phyloP scores from a whole-genome alignment of 2,113 vertebrate species.

The Macquaria ambigua region DNA sequence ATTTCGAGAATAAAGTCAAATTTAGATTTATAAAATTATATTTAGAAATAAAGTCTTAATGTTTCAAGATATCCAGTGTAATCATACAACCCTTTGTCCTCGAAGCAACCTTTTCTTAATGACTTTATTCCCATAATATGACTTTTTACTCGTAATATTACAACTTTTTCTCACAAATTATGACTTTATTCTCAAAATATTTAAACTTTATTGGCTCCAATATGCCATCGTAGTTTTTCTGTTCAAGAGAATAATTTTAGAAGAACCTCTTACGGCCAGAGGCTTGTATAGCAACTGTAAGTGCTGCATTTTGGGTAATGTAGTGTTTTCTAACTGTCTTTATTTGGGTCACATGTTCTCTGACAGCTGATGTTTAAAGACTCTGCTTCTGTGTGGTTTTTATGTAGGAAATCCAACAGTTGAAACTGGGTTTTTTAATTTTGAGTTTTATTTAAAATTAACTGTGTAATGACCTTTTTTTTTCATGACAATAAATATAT shows the following conservation, averaged over 20 bases:
- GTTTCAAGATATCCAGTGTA: too few species aligned
- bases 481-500: slow-evolving; percentile 13
- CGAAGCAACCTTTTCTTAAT: too few species aligned
- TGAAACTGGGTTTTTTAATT: background rate
- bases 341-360: background rate
- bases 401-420: background rate
- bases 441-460: background rate
- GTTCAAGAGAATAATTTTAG: background rate
- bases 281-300: background rate
- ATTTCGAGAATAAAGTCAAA: too few species aligned
- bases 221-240: background rate
- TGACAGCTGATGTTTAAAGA: background rate
- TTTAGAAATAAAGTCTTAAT: too few species aligned
- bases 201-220: background rate
- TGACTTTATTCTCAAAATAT: too few species aligned
- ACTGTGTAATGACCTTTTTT: background rate
- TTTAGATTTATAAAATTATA: too few species aligned
- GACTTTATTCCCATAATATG: too few species aligned
- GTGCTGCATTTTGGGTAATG: slow-evolving; percentile 4
- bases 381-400: background rate
- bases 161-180: too few species aligned
- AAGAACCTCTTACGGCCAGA: background rate
- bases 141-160: too few species aligned
- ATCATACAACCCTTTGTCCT: too few species aligned
- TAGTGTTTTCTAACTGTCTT: background rate